These are phyloP conservation scores for Drosophila elegans DNA, from an alignment of 1,140 invertebrate species.

Conservation along the genomic window DNA sequence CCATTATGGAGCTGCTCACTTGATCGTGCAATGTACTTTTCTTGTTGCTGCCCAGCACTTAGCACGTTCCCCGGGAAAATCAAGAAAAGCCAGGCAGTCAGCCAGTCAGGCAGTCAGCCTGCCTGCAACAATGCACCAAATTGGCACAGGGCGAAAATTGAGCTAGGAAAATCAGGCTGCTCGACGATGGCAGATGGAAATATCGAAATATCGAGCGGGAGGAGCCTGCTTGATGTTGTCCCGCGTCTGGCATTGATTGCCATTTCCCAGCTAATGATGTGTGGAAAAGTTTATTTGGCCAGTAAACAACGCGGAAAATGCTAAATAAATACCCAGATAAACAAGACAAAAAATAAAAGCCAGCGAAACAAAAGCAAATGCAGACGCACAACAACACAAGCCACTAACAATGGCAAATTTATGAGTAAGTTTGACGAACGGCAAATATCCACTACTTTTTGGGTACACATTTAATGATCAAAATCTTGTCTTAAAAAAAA, in stretches of 20 bases:
- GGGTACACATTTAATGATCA: background rate
- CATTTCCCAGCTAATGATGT: slow-evolving; percentile 70
- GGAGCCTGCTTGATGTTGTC: slow-evolving; percentile 30
- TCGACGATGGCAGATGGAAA: background rate
- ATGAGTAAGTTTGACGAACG: background rate
- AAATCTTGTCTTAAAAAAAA: too few species aligned
- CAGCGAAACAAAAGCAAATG: slow-evolving; percentile 18
- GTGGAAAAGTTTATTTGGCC: slow-evolving; percentile 79
- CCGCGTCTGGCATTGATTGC: slow-evolving; percentile 71
- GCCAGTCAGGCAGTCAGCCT: background rate
- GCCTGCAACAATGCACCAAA: slow-evolving; percentile 46
- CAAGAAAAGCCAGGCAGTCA: background rate
- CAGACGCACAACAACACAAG: slow-evolving; percentile 11
- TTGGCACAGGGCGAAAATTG: slow-evolving; percentile 31
- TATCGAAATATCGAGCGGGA: slow-evolving; percentile 2
- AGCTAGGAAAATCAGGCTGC: slow-evolving; percentile 8
- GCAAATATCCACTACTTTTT: background rate
- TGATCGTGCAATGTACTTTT: slow-evolving; percentile 83
- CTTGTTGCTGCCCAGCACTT: slow-evolving; percentile 69
- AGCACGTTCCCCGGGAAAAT: slow-evolving; percentile 47
- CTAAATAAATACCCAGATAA: slow-evolving; percentile 71
- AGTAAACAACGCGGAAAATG: slow-evolving; percentile 76
- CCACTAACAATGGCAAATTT: background rate
- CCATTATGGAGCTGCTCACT: slow-evolving; percentile 83
- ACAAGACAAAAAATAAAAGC: slow-evolving; percentile 24